Conservation (phyloP, 2,113 vertebrate species). For the Semnopithecus entellus region DNA sequence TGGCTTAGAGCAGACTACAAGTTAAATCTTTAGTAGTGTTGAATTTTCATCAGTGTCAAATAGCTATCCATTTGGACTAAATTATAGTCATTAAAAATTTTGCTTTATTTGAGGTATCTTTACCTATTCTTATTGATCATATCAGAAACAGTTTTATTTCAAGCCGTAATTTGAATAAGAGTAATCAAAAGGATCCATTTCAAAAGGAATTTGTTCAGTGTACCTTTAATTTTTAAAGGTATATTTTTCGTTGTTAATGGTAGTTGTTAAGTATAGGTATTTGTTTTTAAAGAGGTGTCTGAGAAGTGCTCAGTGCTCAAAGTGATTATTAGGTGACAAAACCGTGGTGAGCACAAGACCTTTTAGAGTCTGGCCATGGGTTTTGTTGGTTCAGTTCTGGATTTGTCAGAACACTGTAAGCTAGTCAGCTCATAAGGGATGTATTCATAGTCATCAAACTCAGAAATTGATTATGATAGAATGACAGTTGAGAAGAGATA, state of each 20-base stretch:
- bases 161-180: not conserved
- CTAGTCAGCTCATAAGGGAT: not conserved
- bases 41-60: not conserved
- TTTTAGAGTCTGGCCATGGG: not conserved
- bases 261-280: not conserved
- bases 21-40: not conserved
- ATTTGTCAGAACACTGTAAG: not conserved
- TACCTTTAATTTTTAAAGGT: not conserved
- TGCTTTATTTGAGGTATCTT: conserved; percentile 17
- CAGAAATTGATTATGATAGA: conserved; percentile 25
- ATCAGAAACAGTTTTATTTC: conserved; percentile 32
- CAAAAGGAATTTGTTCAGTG: not conserved
- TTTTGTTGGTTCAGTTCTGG: not conserved
- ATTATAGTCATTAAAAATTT: not conserved
- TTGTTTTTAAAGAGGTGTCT: not conserved
- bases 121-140: not conserved
- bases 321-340: not conserved
- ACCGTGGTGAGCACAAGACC: not conserved
- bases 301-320: not conserved
- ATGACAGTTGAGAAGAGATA: not conserved
- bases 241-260: not conserved
- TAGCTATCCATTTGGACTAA: not conserved
- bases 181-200: not conserved
- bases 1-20: not conserved
- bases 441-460: not conserved